phyloP scores from a whole-genome alignment of 2,797 vertebrate genomes.

The Cottoperca gobio region DNA sequence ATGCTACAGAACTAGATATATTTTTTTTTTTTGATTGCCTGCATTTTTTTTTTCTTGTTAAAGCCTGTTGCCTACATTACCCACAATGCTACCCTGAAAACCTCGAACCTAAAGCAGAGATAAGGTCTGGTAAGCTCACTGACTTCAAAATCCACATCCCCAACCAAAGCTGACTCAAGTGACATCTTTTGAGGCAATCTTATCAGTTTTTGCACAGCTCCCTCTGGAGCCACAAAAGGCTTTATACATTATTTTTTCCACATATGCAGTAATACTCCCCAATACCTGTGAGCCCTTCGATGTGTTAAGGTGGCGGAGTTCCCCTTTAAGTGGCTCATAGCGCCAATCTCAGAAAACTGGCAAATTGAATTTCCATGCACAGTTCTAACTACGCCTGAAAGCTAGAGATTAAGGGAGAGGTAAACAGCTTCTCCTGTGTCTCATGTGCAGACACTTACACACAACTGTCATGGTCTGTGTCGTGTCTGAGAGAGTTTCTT shows the following conservation, averaged over 20 bases:
- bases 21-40: too few relatives aligned
- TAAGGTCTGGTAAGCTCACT: not conserved
- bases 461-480: slow-evolving; percentile 22
- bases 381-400: not conserved
- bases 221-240: not conserved
- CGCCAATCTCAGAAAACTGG: not conserved
- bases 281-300: too few relatives aligned
- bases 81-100: not conserved
- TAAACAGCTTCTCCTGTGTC: not conserved
- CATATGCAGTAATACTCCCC: not conserved
- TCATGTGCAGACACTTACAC: not conserved
- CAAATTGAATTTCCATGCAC: slow-evolving; percentile 8
- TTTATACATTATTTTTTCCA: not conserved
- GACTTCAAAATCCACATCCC: not conserved
- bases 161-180: not conserved
- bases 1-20: not conserved
- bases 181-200: not conserved
- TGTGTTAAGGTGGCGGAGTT: not conserved
- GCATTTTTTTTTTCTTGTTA: not conserved
- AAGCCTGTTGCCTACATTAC: not conserved
- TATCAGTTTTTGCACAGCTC: not conserved
- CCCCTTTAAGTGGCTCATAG: not conserved
- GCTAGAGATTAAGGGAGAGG: not conserved
- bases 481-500: slow-evolving; percentile 13
- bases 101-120: not conserved